Percentiles rank a stretch among this genome's conserved stretches.
These are phyloP conservation scores for Drymonia ruficornis DNA, from an alignment of 2,888 invertebrate genomes.

Conservation along the genomic window DNA sequence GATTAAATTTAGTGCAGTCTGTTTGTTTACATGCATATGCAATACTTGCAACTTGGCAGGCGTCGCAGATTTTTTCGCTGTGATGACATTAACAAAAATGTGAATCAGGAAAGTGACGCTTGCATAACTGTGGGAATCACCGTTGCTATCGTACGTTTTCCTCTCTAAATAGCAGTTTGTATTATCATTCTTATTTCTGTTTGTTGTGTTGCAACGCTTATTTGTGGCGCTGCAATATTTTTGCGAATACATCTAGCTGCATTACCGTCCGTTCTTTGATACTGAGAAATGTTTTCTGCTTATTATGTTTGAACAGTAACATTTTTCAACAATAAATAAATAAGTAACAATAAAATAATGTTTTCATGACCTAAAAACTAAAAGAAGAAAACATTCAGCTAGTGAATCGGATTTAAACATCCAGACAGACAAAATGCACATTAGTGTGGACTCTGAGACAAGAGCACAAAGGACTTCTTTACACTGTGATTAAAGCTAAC, in stretches of 20 bases:
- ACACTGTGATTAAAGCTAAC: no score
- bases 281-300: background rate
- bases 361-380: background rate
- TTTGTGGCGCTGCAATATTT: background rate
- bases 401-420: no score
- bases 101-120: background rate
- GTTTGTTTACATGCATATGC: conserved; percentile 30
- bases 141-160: background rate
- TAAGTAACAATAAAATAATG: background rate
- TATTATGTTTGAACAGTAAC: background rate
- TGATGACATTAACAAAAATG: conserved; percentile 22
- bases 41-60: conserved; percentile 28
- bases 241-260: no score
- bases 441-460: no score
- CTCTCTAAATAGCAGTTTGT: background rate
- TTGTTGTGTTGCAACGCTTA: background rate
- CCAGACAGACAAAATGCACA: no score
- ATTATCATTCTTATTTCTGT: conserved; percentile 5
- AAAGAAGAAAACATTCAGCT: no score
- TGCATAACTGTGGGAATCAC: background rate
- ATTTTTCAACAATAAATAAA: background rate
- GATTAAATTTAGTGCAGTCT: conserved; percentile 20
- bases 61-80: conserved; percentile 13
- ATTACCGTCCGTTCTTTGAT: background rate
- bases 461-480: no score